A percentile compares a stretch with the other conserved stretches of the same genome.
Evolutionary conservation across 2,113 vertebrate genomes (phyloP).

Genomic region (Glareola pratincola): DNA sequence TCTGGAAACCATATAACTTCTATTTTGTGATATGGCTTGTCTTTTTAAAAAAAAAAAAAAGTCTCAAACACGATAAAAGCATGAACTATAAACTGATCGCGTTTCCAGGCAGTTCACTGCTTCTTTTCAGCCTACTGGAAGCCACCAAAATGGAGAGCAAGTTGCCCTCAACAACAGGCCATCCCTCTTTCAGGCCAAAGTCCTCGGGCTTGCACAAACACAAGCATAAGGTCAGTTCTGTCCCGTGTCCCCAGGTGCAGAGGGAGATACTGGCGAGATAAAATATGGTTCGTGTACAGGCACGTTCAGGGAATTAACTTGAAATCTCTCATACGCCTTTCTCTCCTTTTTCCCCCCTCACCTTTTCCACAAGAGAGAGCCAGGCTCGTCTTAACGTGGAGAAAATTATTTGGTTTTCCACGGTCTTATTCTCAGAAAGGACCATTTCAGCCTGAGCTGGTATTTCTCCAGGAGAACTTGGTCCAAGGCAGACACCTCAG

Average conservation of each 20-base stretch:
- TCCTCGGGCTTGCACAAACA: background rate
- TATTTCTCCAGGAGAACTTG: background rate
- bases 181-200: background rate
- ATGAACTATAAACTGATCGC: background rate
- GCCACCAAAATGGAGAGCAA: background rate
- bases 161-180: background rate
- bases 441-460: background rate
- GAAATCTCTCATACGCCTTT: background rate
- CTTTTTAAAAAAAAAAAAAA: background rate
- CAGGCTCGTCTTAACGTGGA: background rate
- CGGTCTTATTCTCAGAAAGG: background rate
- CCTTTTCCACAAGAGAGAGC: background rate
- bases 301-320: background rate
- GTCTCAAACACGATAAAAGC: background rate
- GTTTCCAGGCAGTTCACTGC: background rate
- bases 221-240: background rate
- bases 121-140: background rate
- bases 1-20: background rate
- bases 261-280: background rate
- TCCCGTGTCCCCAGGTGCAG: background rate
- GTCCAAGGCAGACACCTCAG: background rate
- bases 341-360: background rate
- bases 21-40: background rate
- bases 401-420: background rate
- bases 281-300: background rate